Conservation (phyloP, 1,140 invertebrate genomes). For the Liolophura sinensis region DNA sequence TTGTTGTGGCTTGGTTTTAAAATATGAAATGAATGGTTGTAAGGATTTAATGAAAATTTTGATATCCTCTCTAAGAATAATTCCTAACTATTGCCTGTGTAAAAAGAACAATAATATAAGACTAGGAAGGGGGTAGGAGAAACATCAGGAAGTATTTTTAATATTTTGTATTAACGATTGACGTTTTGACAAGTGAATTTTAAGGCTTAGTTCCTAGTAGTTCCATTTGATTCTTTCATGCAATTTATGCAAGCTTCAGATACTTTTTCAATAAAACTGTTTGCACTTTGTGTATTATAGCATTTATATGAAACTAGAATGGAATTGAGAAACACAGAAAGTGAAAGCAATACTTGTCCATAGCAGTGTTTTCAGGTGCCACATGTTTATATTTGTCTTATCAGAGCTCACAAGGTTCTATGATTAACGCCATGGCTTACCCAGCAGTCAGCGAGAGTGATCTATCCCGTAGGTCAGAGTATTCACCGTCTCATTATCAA, state of each 20-base stretch:
- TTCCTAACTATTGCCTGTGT: no score
- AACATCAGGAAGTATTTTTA: no score
- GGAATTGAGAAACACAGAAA: no score
- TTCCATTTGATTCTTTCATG: neutral
- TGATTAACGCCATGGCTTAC: conserved; percentile 58
- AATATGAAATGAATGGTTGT: no score
- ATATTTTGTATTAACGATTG: no score
- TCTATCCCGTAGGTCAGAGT: conserved; percentile 19
- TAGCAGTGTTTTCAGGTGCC: neutral
- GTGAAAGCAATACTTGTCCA: neutral
- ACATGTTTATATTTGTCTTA: conserved; percentile 19
- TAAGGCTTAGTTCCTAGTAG: neutral
- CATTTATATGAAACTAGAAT: neutral
- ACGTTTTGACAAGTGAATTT: no score
- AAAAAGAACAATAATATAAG: no score
- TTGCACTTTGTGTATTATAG: neutral
- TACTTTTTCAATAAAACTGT: no score
- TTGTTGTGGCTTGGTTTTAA: no score
- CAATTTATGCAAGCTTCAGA: neutral
- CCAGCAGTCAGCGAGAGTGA: conserved; percentile 43
- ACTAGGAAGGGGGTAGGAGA: no score
- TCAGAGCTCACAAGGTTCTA: conserved; percentile 58
- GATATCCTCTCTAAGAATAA: no score
- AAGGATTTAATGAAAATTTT: no score
- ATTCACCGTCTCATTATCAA: conserved; percentile 22